Conservation (phyloP, 2,888 invertebrate genomes). For the Eumacrocentrus americanus region DNA sequence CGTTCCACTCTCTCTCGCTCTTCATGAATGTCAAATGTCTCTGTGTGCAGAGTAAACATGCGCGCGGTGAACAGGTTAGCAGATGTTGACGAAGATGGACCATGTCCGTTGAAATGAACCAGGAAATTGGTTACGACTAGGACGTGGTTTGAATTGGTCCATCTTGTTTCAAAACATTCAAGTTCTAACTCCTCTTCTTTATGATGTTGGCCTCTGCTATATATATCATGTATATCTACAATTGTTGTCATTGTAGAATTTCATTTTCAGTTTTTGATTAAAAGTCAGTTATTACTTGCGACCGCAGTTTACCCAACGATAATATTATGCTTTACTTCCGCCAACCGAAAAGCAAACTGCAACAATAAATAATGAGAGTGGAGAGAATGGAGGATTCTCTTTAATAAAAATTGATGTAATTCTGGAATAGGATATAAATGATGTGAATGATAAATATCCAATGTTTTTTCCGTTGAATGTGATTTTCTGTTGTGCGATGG, state of each 20-base stretch:
- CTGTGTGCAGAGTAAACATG: constrained; percentile 8
- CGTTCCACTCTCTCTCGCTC: constrained; percentile 42
- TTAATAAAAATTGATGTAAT: too few species aligned
- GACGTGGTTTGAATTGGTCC: too few species aligned
- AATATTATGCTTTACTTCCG: constrained; percentile 11
- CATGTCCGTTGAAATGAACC: constrained; percentile 8
- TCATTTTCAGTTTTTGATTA: constrained; percentile 35
- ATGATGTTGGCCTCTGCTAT: too few species aligned
- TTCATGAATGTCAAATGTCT: constrained; percentile 52
- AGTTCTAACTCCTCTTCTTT: too few species aligned
- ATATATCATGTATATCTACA: constrained; percentile 24
- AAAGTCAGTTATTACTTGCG: constrained; percentile 31
- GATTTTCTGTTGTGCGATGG: too few species aligned
- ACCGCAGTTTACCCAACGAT: constrained; percentile 4
- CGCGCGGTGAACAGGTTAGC: constrained; percentile 5
- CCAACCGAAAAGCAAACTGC: background rate
- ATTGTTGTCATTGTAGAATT: constrained; percentile 37
- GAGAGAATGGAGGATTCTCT: constrained; percentile 1
- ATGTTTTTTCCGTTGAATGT: too few species aligned
- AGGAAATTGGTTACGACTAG: constrained; percentile 12
- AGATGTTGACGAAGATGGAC: constrained; percentile 9
- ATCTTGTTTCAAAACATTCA: too few species aligned
- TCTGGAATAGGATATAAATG: too few species aligned
- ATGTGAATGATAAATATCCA: too few species aligned
- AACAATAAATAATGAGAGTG: background rate